These are phyloP conservation scores for Drosophila ironensis DNA, from an alignment of 1,140 invertebrate genomes.

Conservation along the genomic window DNA sequence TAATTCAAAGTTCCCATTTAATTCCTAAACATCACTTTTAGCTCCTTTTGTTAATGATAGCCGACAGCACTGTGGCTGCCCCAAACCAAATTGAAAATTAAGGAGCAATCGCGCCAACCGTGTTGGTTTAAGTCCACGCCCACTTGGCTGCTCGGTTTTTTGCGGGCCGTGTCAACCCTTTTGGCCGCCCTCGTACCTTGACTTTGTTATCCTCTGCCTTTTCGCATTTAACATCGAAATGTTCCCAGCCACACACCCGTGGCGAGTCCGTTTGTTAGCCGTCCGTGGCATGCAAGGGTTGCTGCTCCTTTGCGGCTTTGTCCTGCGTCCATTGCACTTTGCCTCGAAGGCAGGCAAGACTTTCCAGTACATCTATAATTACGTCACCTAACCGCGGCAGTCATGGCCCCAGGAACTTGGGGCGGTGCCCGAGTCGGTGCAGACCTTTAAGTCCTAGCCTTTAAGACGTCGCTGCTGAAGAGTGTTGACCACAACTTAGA, in stretches of 20 bases:
- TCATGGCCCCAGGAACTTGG: constrained; percentile 38
- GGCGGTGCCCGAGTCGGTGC: constrained; percentile 1
- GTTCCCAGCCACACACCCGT: constrained; percentile 27
- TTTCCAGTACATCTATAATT: constrained; percentile 73
- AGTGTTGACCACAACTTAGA: constrained; percentile 55
- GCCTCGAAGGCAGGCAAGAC: constrained; percentile 35
- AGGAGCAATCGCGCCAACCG: constrained; percentile 8
- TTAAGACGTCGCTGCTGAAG: constrained; percentile 12
- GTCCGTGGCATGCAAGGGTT: constrained; percentile 42
- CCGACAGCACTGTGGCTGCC: background rate
- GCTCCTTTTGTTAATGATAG: background rate
- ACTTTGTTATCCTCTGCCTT: constrained; percentile 33
- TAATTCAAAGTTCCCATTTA: too few species aligned
- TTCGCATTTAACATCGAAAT: constrained; percentile 14
- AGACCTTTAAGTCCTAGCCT: constrained; percentile 11
- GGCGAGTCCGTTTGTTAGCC: constrained; percentile 31
- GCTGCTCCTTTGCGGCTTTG: constrained; percentile 21
- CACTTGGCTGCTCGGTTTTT: constrained; percentile 35
- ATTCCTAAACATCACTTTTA: background rate
- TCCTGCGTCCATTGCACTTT: constrained; percentile 65
- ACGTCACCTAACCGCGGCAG: constrained; percentile 63
- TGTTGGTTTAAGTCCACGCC: constrained; percentile 55
- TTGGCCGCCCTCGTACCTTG: constrained; percentile 26
- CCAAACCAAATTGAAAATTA: constrained; percentile 10
- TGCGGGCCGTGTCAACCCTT: constrained; percentile 53